These are phyloP conservation scores for Drosophila melanogaster DNA, from an alignment of 1,140 invertebrate species.

Conservation along the genomic window Release_6_plus_ISO1_MT NT_033777.3:9074001-9074500, in stretches of 20 bases:
- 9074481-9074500: no score
- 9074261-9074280: constrained; percentile 21
- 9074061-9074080: constrained; percentile 3
- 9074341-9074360: not conserved
- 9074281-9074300: constrained; percentile 24
- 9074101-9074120: not conserved
- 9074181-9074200: constrained; percentile 47
- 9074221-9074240: constrained; percentile 41
- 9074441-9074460: no score
- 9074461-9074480: no score
- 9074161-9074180: constrained; percentile 21
- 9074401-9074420: no score
- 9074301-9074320: constrained; percentile 14
- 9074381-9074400: not conserved
- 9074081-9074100: constrained; percentile 14
- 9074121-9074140: not conserved
- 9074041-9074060: constrained; percentile 38
- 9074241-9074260: constrained; percentile 38
- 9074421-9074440: no score
- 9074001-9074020: constrained; percentile 18
- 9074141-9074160: no score
- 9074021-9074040: constrained; percentile 43
- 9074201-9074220: constrained; percentile 50
- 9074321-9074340: constrained; percentile 30
- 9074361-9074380: not conserved